Percentiles rank a stretch among this genome's conserved stretches.
Conservation (phyloP, 2,113 vertebrate genomes). For the Romanogobio albipinnatus region DNA sequence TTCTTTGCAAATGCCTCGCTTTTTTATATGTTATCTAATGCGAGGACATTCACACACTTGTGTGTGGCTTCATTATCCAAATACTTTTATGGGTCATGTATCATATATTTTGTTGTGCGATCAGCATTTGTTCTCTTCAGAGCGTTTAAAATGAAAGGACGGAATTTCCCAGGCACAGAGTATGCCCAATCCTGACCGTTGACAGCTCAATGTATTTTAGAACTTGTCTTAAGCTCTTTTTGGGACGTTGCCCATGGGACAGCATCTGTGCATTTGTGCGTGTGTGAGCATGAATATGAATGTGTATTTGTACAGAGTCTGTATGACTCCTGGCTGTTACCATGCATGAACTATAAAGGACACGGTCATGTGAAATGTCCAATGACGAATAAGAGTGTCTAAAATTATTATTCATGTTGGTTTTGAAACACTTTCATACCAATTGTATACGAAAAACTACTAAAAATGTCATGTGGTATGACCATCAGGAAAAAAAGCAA, state of each 20-base stretch:
- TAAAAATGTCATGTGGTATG: no score
- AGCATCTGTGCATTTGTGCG: constrained; percentile 7
- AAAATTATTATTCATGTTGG: not conserved
- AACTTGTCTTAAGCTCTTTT: constrained; percentile 49
- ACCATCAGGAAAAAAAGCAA: not conserved
- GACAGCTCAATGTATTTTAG: constrained; percentile 35
- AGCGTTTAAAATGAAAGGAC: not conserved
- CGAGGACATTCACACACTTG: not conserved
- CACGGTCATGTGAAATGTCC: not conserved
- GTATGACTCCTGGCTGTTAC: constrained; percentile 8
- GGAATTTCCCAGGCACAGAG: not conserved
- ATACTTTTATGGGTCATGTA: not conserved
- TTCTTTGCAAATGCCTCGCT: not conserved
- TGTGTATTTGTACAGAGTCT: constrained; percentile 21
- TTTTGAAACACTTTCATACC: not conserved
- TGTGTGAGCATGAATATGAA: constrained; percentile 10
- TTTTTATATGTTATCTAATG: not conserved
- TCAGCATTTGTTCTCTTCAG: not conserved
- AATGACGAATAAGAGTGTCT: not conserved
- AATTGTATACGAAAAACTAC: no score
- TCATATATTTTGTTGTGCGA: not conserved
- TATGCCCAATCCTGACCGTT: not conserved
- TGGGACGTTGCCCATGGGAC: constrained; percentile 50
- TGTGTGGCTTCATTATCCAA: not conserved
- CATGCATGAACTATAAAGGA: constrained; percentile 15